A percentile compares a stretch with the other conserved stretches of the same genome.
phyloP scores from a whole-genome alignment of 2,113 vertebrate genomes.

The Mustelus asterias region DNA sequence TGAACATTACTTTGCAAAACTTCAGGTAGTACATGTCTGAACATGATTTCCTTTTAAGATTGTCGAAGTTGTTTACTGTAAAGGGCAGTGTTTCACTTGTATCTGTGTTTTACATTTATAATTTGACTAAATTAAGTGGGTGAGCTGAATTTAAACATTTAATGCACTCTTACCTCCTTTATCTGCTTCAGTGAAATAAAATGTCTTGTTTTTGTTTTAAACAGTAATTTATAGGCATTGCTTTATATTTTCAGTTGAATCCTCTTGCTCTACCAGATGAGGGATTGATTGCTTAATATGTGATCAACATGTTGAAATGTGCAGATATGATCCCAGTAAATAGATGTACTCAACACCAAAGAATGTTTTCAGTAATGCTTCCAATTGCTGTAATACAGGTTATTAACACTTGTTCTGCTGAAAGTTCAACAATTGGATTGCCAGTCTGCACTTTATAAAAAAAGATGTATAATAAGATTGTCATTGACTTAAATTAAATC shows the following conservation, averaged over 20 bases:
- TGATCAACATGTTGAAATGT: slow-evolving; percentile 22
- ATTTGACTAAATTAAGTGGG: background rate
- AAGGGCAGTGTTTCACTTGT: background rate
- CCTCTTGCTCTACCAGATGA: background rate
- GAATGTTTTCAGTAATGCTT: background rate
- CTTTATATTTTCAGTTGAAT: background rate
- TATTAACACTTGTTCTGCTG: slow-evolving; percentile 8
- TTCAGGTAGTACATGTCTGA: background rate
- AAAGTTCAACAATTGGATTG: background rate
- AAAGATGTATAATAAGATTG: background rate
- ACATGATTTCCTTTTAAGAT: background rate
- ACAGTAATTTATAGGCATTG: slow-evolving; percentile 6
- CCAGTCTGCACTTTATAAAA: background rate
- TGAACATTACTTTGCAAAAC: slow-evolving; percentile 1
- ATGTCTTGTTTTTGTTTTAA: background rate
- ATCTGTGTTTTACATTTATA: background rate
- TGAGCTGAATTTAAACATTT: background rate
- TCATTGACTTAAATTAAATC: background rate
- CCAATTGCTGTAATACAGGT: background rate
- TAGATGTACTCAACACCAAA: background rate
- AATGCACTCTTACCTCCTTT: background rate
- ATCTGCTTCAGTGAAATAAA: background rate
- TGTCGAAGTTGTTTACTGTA: background rate
- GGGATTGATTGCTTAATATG: background rate
- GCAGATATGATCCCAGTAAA: slow-evolving; percentile 4